A percentile compares a stretch with the other conserved stretches of the same genome.
Evolutionary conservation across 2,797 vertebrate species (phyloP).

Genomic region (Darevskia mixta): DNA sequence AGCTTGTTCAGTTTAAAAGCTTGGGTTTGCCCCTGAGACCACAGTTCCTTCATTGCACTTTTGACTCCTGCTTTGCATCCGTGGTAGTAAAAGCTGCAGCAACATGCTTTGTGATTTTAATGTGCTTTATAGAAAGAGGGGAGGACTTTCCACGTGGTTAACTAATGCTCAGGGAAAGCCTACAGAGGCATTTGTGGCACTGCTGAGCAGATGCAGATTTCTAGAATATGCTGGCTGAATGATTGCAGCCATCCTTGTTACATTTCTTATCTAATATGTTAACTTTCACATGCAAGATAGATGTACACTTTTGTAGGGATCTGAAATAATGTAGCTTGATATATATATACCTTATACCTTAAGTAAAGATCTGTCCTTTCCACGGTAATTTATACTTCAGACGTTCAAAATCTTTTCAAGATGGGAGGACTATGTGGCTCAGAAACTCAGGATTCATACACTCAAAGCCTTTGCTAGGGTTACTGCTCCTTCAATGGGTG

Average conservation of each 20-base stretch:
- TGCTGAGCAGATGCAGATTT: constrained; percentile 5
- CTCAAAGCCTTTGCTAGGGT: not conserved
- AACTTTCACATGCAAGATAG: not conserved
- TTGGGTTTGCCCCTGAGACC: not conserved
- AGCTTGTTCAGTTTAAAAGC: constrained; percentile 15
- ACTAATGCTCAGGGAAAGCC: not conserved
- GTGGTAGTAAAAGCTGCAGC: constrained; percentile 30
- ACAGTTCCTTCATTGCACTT: constrained; percentile 5
- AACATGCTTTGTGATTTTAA: constrained; percentile 26
- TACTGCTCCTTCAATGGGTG: not conserved
- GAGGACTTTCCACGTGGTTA: constrained; percentile 3
- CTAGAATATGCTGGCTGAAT: not conserved
- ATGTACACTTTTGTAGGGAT: not conserved
- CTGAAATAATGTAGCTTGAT: not conserved
- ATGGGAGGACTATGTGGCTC: not conserved
- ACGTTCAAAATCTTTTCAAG: not conserved
- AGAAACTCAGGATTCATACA: not conserved
- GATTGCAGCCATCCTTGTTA: not conserved
- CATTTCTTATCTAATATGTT: not conserved
- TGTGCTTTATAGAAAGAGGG: not conserved
- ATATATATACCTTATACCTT: not conserved
- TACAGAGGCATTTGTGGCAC: not conserved
- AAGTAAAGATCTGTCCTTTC: too few relatives aligned
- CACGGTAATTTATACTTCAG: not conserved
- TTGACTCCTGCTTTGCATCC: constrained; percentile 2